phyloP scores from a whole-genome alignment of 2,113 vertebrate genomes.

The Colaptes auratus region DNA sequence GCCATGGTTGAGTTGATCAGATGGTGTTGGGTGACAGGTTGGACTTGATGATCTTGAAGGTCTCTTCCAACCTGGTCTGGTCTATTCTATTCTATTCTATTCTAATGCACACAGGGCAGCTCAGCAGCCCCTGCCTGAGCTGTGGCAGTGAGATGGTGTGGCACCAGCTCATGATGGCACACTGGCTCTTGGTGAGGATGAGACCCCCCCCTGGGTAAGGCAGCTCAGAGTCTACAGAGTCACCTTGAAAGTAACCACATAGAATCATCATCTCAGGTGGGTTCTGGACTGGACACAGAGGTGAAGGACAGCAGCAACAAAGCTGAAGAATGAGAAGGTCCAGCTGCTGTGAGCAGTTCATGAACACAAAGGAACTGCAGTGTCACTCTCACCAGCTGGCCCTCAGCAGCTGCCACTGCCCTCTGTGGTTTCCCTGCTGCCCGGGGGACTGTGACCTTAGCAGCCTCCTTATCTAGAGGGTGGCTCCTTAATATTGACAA shows the following conservation, averaged over 20 bases:
- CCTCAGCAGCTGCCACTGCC: not conserved
- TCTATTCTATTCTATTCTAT: too few relatives aligned
- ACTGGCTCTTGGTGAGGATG: not conserved
- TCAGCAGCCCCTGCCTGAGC: not conserved
- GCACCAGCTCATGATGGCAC: not conserved
- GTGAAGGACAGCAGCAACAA: not conserved
- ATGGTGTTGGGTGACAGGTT: too few relatives aligned
- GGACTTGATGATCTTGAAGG: too few relatives aligned
- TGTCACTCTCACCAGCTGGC: not conserved
- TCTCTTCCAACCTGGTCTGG: too few relatives aligned
- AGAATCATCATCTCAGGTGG: not conserved
- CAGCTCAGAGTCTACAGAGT: not conserved
- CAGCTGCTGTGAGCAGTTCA: not conserved
- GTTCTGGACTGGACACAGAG: not conserved
- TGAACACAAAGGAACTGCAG: not conserved
- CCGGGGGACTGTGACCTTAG: not conserved
- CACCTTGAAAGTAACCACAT: not conserved
- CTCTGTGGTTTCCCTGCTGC: not conserved
- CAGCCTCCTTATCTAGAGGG: not conserved
- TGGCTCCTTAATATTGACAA: too few relatives aligned
- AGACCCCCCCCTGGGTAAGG: not conserved
- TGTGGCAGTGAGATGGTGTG: not conserved
- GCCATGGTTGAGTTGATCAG: too few relatives aligned
- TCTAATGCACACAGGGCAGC: too few relatives aligned
- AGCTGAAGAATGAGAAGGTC: not conserved